phyloP scores from a whole-genome alignment of 1,140 invertebrate species.

The Phthorimaea operculella region DNA sequence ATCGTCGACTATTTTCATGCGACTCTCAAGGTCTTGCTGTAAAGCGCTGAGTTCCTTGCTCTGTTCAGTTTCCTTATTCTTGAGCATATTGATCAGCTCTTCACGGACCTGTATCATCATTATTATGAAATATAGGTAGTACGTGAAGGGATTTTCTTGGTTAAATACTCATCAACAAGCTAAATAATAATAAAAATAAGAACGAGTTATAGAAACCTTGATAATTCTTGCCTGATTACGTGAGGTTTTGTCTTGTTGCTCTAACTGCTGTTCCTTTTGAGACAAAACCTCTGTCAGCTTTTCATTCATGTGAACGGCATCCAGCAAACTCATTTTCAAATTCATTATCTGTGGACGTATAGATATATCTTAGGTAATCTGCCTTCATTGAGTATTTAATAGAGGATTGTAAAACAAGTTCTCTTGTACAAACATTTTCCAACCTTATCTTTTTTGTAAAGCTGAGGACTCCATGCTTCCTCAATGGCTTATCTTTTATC shows the following conservation, averaged over 20 bases:
- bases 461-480: no score
- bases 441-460: no score
- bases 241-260: conserved; percentile 66
- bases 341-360: conserved; percentile 50
- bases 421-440: no score
- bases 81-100: conserved; percentile 65
- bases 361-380: no score
- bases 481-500: no score
- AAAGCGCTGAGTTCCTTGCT: conserved; percentile 42
- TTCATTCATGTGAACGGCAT: conserved; percentile 55
- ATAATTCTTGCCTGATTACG: conserved; percentile 65
- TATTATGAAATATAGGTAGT: conserved; percentile 4
- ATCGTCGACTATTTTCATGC: conserved; percentile 61
- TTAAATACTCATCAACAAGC: no score
- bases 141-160: background rate
- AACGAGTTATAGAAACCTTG: conserved; percentile 43
- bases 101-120: conserved; percentile 50
- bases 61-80: conserved; percentile 61
- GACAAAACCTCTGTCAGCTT: conserved; percentile 58
- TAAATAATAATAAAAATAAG: conserved; percentile 15
- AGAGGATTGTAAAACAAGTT: no score
- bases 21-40: conserved; percentile 53
- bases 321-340: conserved; percentile 52
- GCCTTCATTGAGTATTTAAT: no score
- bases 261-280: conserved; percentile 64